Evolutionary conservation across 2,888 invertebrate genomes (phyloP).

Genomic region (Micoletzkya japonica): DNA sequence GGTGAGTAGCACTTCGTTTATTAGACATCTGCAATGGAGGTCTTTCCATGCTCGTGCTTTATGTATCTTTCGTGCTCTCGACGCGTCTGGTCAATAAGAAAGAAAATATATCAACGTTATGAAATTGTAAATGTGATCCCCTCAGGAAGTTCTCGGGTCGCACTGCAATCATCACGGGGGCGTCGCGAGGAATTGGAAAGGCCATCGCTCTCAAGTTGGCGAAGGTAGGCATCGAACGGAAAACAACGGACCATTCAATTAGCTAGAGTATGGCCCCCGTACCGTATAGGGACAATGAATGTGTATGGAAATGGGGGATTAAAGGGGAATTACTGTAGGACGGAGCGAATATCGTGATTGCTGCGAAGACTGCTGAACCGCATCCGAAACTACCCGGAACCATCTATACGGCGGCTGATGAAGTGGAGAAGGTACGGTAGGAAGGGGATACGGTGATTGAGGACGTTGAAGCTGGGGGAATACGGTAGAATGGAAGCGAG

Average conservation of each 20-base stretch:
- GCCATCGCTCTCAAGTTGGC: slow-evolving; percentile 81
- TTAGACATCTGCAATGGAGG: too few species aligned
- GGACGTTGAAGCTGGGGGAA: not conserved
- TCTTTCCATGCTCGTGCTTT: too few species aligned
- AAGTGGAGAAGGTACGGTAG: slow-evolving; percentile 71
- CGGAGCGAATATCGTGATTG: slow-evolving; percentile 87
- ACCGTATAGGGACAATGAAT: too few species aligned
- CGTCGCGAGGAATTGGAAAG: slow-evolving; percentile 93
- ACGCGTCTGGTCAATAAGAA: too few species aligned
- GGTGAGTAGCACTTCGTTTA: slow-evolving; percentile 11
- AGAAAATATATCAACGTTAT: too few species aligned
- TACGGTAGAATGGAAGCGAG: not conserved
- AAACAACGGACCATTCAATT: not conserved
- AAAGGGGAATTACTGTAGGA: slow-evolving; percentile 69
- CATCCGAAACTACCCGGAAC: slow-evolving; percentile 90
- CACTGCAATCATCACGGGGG: slow-evolving; percentile 92
- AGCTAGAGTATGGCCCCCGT: not conserved
- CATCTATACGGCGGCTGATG: slow-evolving; percentile 85
- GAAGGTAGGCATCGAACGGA: slow-evolving; percentile 28
- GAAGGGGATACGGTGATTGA: not conserved
- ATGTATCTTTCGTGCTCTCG: too few species aligned
- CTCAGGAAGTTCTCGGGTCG: slow-evolving; percentile 79
- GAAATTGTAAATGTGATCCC: too few species aligned
- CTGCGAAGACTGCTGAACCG: slow-evolving; percentile 86
- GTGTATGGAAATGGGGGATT: too few species aligned